Percentiles rank a stretch among this genome's conserved stretches.
Evolutionary conservation across 2,888 invertebrate genomes (phyloP).

Genomic region (Syrphus vitripennis): DNA sequence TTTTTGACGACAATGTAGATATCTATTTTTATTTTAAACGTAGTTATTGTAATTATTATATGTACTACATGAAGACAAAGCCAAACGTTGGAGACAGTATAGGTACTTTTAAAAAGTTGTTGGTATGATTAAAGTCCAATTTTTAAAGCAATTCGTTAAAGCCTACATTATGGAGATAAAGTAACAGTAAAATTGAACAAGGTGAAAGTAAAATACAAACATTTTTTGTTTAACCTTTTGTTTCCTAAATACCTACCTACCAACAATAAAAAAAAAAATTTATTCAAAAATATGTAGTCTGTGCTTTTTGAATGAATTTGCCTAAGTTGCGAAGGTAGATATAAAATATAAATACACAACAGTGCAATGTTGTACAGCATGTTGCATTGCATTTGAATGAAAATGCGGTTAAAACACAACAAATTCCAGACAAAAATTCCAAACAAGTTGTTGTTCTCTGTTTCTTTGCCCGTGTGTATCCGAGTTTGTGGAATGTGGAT

Average conservation of each 20-base stretch:
- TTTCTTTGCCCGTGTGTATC: conserved; percentile 11
- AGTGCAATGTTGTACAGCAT: conserved; percentile 7
- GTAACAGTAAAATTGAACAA: conserved; percentile 4
- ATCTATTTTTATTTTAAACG: not conserved
- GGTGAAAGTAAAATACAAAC: conserved; percentile 6
- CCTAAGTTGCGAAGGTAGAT: not conserved
- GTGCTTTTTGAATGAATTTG: not conserved
- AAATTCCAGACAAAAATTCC: conserved; percentile 62
- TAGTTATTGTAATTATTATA: conserved; percentile 55
- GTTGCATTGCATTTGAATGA: conserved; percentile 63
- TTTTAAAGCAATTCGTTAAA: conserved; percentile 16
- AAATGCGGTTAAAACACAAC: conserved; percentile 60
- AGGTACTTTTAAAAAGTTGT: no score
- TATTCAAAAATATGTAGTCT: not conserved
- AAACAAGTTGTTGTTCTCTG: conserved; percentile 68
- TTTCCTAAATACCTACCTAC: not conserved
- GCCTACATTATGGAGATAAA: conserved; percentile 11
- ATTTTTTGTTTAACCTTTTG: not conserved
- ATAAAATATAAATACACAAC: not conserved
- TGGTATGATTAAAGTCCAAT: conserved; percentile 42
- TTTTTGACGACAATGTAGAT: conserved; percentile 18
- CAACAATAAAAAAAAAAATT: not conserved
- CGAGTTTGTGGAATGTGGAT: conserved; percentile 62
- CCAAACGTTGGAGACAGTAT: not conserved
- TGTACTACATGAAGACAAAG: not conserved